phyloP scores from a whole-genome alignment of 2,888 invertebrate species.

The Allacma fusca region DNA sequence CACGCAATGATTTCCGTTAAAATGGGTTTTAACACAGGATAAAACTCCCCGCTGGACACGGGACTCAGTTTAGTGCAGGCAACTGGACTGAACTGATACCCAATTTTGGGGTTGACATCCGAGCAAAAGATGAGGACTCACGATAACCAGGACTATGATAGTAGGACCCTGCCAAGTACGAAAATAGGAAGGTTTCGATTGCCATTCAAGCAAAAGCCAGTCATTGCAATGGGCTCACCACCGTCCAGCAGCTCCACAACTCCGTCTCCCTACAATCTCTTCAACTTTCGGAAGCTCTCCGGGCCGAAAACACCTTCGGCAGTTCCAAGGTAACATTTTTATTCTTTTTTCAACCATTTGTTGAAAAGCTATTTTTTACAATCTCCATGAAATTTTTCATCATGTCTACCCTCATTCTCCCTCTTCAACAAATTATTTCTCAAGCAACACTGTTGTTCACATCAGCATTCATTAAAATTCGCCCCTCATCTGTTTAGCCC shows the following conservation, averaged over 20 bases:
- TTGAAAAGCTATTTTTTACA: no score
- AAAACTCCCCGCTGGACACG: not conserved
- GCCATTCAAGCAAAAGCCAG: constrained; percentile 55
- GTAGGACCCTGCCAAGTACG: not conserved
- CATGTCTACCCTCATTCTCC: no score
- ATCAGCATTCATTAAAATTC: no score
- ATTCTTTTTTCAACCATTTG: no score
- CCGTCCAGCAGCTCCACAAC: not conserved
- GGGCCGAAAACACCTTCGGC: constrained; percentile 15
- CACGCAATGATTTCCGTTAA: not conserved
- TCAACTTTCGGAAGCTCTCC: constrained; percentile 29
- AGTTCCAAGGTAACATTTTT: constrained; percentile 24
- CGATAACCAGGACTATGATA: constrained; percentile 17
- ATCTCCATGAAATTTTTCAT: no score
- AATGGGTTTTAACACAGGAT: not conserved
- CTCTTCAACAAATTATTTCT: no score
- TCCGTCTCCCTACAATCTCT: constrained; percentile 29
- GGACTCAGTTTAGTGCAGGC: constrained; percentile 8
- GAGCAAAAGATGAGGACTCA: constrained; percentile 31
- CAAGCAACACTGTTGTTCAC: no score
- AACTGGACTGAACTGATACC: constrained; percentile 16
- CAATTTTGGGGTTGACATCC: constrained; percentile 1
- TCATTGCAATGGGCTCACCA: constrained; percentile 30
- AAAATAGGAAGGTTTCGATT: constrained; percentile 51
- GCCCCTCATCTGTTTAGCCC: no score